Evolutionary conservation across 2,888 invertebrate species (phyloP).

Genomic region (Eristalinus sepulchralis): DNA sequence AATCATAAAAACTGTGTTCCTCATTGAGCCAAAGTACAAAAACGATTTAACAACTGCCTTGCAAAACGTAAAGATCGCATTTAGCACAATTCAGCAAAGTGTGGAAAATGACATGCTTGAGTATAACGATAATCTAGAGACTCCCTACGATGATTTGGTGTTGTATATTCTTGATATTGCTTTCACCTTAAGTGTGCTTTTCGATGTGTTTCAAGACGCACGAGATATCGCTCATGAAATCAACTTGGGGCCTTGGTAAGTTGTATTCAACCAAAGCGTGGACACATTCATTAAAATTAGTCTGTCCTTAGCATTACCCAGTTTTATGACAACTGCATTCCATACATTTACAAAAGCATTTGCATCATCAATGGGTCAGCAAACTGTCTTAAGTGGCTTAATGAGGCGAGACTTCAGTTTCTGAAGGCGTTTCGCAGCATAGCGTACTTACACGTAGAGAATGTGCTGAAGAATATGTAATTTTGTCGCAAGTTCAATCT

Average conservation of each 20-base stretch:
- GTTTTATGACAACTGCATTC: conserved; percentile 89
- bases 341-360: conserved; percentile 86
- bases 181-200: conserved; percentile 85
- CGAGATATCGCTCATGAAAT: conserved; percentile 83
- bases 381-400: conserved; percentile 77
- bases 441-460: conserved; percentile 78
- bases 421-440: conserved; percentile 81
- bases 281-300: background rate
- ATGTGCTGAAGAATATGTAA: conserved; percentile 79
- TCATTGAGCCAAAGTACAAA: conserved; percentile 82
- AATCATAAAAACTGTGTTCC: conserved; percentile 86
- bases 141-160: conserved; percentile 85
- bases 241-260: conserved; percentile 83
- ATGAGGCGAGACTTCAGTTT: conserved; percentile 80
- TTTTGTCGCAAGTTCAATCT: conserved; percentile 44
- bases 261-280: background rate
- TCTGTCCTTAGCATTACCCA: conserved; percentile 85
- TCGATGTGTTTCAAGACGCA: conserved; percentile 85
- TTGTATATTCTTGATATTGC: conserved; percentile 87
- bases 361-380: conserved; percentile 78
- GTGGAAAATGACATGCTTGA: conserved; percentile 79
- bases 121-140: conserved; percentile 73
- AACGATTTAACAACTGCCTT: conserved; percentile 83
- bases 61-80: conserved; percentile 82
- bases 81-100: conserved; percentile 77